These are phyloP conservation scores for Sinopyrophorus schimmeli DNA, from an alignment of 2,888 invertebrate genomes.

Conservation along the genomic window DNA sequence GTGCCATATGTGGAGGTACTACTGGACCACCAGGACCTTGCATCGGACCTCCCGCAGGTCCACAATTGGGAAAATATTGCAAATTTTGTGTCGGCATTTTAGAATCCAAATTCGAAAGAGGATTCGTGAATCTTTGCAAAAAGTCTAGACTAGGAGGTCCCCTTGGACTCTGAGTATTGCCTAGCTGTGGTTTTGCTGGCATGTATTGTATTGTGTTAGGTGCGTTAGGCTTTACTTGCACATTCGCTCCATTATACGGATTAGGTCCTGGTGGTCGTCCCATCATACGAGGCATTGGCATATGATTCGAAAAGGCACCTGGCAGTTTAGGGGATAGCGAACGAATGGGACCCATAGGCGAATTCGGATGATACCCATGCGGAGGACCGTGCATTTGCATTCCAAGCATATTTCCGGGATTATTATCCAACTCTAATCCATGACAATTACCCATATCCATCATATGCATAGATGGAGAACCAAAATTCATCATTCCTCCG, in stretches of 20 bases:
- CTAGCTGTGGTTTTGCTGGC: constrained; percentile 89
- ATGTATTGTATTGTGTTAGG: constrained; percentile 98
- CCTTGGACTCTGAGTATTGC: constrained; percentile 69
- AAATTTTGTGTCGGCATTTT: constrained; percentile 71
- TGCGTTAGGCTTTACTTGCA: constrained; percentile 93
- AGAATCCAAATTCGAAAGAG: constrained; percentile 71
- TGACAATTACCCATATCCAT: constrained; percentile 55
- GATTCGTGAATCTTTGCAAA: constrained; percentile 84
- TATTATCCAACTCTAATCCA: constrained; percentile 52
- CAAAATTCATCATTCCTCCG: constrained; percentile 62
- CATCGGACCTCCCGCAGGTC: constrained; percentile 59
- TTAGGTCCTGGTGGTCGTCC: constrained; percentile 65
- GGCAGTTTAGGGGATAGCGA: constrained; percentile 70
- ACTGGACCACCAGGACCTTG: constrained; percentile 50
- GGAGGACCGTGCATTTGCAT: constrained; percentile 54
- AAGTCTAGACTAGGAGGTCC: constrained; percentile 89
- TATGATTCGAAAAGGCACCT: constrained; percentile 59
- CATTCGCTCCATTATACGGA: constrained; percentile 76
- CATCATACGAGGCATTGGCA: constrained; percentile 63
- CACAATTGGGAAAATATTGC: constrained; percentile 73
- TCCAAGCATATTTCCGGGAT: constrained; percentile 49
- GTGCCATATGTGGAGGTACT: constrained; percentile 55
- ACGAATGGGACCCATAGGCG: constrained; percentile 50
- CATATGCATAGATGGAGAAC: constrained; percentile 58
- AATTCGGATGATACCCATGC: constrained; percentile 53